phyloP scores from a whole-genome alignment of 1,140 invertebrate species.

The Achatina immaculata region DNA sequence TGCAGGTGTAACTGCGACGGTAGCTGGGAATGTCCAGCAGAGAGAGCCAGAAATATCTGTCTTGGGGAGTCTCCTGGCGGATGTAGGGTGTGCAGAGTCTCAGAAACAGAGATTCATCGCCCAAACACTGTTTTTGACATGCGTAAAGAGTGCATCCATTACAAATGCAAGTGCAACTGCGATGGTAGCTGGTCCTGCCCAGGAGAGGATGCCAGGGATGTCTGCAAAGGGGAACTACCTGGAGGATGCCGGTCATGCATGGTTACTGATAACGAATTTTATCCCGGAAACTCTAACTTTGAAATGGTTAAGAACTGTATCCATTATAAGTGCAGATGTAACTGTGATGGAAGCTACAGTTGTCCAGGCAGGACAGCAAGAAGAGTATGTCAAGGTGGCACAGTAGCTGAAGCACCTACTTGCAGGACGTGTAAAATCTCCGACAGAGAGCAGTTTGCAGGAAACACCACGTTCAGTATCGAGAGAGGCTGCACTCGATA shows the following conservation, averaged over 20 bases:
- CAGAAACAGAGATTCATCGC: constrained; percentile 21
- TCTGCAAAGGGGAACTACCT: constrained; percentile 47
- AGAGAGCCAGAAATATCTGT: constrained; percentile 43
- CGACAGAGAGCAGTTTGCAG: constrained; percentile 38
- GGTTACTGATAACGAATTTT: constrained; percentile 39
- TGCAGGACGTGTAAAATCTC: constrained; percentile 42
- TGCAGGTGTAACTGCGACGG: constrained; percentile 52
- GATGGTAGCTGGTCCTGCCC: constrained; percentile 58
- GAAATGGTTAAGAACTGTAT: constrained; percentile 48
- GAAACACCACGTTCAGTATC: constrained; percentile 43
- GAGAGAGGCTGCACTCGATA: constrained; percentile 47
- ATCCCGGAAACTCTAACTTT: constrained; percentile 46
- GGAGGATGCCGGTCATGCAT: constrained; percentile 50
- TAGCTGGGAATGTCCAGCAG: constrained; percentile 47
- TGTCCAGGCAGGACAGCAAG: constrained; percentile 50
- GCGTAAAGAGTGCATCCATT: constrained; percentile 48
- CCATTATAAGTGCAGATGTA: constrained; percentile 53
- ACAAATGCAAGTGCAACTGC: constrained; percentile 55
- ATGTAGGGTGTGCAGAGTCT: constrained; percentile 30
- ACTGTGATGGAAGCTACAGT: constrained; percentile 52
- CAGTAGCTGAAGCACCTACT: constrained; percentile 46
- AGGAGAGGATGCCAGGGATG: constrained; percentile 46
- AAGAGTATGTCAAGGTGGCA: constrained; percentile 44
- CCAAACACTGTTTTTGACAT: constrained; percentile 37
- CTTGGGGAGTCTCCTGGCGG: constrained; percentile 45